phyloP scores from a whole-genome alignment of 2,797 vertebrate species.

The Pipistrellus pygmaeus region DNA sequence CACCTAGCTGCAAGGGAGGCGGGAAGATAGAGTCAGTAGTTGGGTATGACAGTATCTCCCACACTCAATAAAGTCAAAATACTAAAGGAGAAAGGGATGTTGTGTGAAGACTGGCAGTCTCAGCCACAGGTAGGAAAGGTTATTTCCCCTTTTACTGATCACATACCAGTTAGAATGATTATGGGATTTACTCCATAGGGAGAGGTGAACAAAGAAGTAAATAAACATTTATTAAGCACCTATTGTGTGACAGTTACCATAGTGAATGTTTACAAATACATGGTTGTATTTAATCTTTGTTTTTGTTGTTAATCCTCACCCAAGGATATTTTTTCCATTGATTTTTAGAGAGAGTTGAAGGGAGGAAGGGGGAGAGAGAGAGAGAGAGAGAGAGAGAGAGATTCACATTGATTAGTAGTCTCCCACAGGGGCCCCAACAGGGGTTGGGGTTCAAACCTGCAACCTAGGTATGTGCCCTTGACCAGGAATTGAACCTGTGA shows the following conservation, averaged over 20 bases:
- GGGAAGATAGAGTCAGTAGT: background rate
- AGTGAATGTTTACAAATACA: background rate
- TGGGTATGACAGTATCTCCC: background rate
- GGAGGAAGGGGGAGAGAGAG: too few relatives aligned
- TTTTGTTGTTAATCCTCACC: too few relatives aligned
- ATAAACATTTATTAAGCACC: constrained; percentile 11
- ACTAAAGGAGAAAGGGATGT: background rate
- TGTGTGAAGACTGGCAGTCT: background rate
- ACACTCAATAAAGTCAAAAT: background rate
- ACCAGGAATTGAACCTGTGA: too few relatives aligned
- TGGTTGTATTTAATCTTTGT: background rate
- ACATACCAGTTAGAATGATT: background rate
- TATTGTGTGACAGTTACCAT: background rate
- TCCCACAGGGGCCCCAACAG: too few relatives aligned
- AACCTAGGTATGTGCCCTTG: too few relatives aligned
- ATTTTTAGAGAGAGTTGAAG: too few relatives aligned
- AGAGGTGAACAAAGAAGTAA: constrained; percentile 1
- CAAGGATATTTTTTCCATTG: too few relatives aligned
- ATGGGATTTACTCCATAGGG: background rate
- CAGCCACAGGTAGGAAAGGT: background rate
- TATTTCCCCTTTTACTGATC: background rate
- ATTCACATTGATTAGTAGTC: too few relatives aligned
- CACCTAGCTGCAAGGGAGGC: background rate
- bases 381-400: too few relatives aligned
- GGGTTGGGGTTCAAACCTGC: too few relatives aligned